phyloP scores from a whole-genome alignment of 2,797 vertebrate species.

The Tarsius wallacei region DNA sequence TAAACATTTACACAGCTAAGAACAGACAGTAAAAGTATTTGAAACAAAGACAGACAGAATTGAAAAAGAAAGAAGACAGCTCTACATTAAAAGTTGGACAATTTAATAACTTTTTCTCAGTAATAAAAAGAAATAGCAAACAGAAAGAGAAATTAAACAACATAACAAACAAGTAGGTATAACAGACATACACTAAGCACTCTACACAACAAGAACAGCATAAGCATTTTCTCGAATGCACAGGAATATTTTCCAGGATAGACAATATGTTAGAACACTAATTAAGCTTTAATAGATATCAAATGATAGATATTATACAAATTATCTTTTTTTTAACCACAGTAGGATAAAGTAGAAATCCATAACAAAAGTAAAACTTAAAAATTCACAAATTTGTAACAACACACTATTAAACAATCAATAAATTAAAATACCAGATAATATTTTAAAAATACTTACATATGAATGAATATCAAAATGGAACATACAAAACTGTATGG shows the following conservation, averaged over 20 bases:
- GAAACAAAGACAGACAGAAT: background rate
- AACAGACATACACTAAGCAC: background rate
- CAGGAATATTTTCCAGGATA: background rate
- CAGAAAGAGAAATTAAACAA: background rate
- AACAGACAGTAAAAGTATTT: background rate
- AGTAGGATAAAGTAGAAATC: background rate
- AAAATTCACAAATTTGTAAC: background rate
- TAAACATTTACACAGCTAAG: background rate
- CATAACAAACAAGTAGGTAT: background rate
- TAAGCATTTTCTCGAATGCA: background rate
- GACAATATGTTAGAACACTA: background rate
- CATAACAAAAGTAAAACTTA: background rate
- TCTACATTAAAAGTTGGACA: background rate
- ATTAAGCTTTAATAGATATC: background rate
- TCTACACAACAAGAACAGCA: background rate
- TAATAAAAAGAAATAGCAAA: background rate
- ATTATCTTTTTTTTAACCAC: background rate
- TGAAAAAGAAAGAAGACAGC: background rate
- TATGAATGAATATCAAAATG: background rate
- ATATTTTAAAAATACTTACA: background rate
- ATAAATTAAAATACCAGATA: background rate
- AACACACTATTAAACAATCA: background rate
- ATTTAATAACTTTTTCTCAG: background rate
- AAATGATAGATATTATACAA: background rate
- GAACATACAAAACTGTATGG: background rate